These are phyloP conservation scores for Dorcus hopei DNA, from an alignment of 2,888 invertebrate species.

Conservation along the genomic window DNA sequence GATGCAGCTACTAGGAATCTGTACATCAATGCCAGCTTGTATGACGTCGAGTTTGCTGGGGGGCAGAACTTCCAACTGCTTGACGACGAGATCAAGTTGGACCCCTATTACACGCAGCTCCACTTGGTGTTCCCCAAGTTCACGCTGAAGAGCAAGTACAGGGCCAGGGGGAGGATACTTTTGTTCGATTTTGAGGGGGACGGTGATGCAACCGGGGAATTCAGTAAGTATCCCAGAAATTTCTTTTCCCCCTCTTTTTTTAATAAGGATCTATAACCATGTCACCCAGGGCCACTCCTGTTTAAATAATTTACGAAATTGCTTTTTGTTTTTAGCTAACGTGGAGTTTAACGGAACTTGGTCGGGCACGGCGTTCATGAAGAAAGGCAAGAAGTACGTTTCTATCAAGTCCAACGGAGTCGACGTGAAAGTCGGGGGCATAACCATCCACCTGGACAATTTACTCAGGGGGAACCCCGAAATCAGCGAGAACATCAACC, in stretches of 20 bases:
- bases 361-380: neutral
- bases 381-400: conserved; percentile 6
- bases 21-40: conserved; percentile 32
- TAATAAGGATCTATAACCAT: too few relatives aligned
- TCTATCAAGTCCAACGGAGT: neutral
- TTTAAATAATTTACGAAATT: too few relatives aligned
- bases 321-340: neutral
- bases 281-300: too few relatives aligned
- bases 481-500: conserved; percentile 1
- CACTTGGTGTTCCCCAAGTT: conserved; percentile 19
- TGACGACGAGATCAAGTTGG: conserved; percentile 15
- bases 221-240: too few relatives aligned
- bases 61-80: conserved; percentile 28
- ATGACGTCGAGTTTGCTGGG: conserved; percentile 28
- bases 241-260: too few relatives aligned
- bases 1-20: conserved; percentile 29
- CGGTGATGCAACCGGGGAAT: conserved; percentile 12
- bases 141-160: conserved; percentile 33
- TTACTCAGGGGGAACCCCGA: conserved; percentile 3
- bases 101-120: neutral
- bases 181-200: conserved; percentile 28
- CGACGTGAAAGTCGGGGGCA: conserved; percentile 15
- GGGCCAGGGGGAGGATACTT: conserved; percentile 37
- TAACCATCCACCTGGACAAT: neutral
- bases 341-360: neutral